These are phyloP conservation scores for Tetramorium simillimum DNA, from an alignment of 1,140 invertebrate genomes.

Conservation along the genomic window DNA sequence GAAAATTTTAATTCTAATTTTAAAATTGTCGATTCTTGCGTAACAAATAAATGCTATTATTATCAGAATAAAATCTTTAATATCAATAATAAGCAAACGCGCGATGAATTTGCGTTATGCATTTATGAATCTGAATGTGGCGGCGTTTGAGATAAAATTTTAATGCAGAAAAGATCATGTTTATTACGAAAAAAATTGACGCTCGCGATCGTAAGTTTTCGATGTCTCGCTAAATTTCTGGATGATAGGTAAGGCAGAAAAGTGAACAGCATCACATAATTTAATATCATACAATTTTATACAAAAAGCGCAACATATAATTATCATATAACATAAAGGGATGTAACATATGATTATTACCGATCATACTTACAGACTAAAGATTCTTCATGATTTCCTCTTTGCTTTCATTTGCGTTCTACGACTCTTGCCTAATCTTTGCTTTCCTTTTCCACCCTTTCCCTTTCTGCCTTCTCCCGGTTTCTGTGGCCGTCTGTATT, in stretches of 20 bases:
- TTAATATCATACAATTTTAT: constrained; percentile 8
- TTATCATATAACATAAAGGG: not conserved
- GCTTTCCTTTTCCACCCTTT: constrained; percentile 73
- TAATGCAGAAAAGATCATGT: not conserved
- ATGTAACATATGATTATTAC: not conserved
- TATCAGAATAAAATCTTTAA: constrained; percentile 3
- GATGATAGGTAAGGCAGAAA: constrained; percentile 12
- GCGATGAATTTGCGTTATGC: not conserved
- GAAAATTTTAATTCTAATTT: constrained; percentile 30
- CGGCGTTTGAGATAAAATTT: not conserved
- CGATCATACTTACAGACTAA: not conserved
- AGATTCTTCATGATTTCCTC: constrained; percentile 62
- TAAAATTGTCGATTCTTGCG: not conserved
- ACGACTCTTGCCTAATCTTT: constrained; percentile 88
- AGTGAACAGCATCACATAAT: not conserved
- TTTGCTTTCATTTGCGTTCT: constrained; percentile 87
- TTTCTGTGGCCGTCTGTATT: constrained; percentile 86
- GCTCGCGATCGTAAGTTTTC: not conserved
- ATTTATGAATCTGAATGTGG: not conserved
- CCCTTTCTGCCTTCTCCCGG: constrained; percentile 74
- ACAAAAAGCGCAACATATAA: not conserved
- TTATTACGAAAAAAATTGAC: constrained; percentile 4
- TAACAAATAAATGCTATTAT: not conserved
- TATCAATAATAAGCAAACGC: not conserved
- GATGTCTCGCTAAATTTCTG: not conserved